These are phyloP conservation scores for Crocodylus rhombifer DNA, from an alignment of 2,797 vertebrate species.

Conservation along the genomic window DNA sequence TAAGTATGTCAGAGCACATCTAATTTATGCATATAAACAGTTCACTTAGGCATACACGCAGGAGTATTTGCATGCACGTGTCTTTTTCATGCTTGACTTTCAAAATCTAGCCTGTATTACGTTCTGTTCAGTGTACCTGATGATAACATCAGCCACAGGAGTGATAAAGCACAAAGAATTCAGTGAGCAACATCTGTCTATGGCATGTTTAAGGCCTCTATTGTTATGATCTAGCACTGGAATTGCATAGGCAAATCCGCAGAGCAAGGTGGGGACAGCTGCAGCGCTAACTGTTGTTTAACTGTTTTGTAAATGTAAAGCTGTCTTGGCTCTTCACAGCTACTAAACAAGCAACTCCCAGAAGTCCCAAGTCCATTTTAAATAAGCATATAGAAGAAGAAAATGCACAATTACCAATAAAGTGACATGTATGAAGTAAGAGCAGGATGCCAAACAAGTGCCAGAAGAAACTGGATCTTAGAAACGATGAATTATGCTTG, in stretches of 20 bases:
- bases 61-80: neutral
- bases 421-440: neutral
- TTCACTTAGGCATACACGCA: neutral
- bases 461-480: fast-evolving
- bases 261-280: neutral
- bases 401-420: fast-evolving
- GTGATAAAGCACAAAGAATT: neutral
- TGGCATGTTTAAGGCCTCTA: fast-evolving
- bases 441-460: neutral
- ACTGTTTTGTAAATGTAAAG: neutral
- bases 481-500: fast-evolving
- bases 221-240: neutral
- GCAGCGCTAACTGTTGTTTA: neutral
- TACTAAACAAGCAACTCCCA: neutral
- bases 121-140: neutral
- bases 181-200: neutral
- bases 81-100: neutral
- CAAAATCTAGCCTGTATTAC: neutral
- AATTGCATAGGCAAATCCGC: neutral
- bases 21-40: neutral
- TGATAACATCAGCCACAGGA: neutral
- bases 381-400: neutral
- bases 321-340: neutral
- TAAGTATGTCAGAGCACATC: neutral
- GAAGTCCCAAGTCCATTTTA: neutral